Base-by-base conservation (phyloP, 37 sponge, comb jelly and placozoan species). In the Cladorhizidae sp. region DNA sequence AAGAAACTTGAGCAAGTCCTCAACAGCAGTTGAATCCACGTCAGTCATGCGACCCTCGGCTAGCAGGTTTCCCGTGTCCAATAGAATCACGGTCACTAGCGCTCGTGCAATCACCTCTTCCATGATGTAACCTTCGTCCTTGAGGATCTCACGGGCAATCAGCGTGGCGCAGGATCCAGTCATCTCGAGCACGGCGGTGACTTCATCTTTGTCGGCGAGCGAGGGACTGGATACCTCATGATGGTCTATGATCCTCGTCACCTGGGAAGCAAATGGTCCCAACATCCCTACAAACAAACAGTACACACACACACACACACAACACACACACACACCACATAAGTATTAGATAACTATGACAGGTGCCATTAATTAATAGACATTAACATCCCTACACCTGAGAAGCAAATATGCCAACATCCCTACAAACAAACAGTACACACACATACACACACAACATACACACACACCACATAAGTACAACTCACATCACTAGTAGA, bases 91-190 rank as follows among this genome's bases (percentile, higher is more conserved):
- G 0, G 83, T 67, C 40, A 94, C 73, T 23, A 94, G 77, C 7
- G 91, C 77, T 17, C 74, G 78, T 15, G 83, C 87, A 26, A 85
- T 61, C 0, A 57, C 23, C 15, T 61, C 58, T 3, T 58, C 40
- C 9, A 86, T 36, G 18, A 40, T 51, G 37, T 77, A 75, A 18
- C 50, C n/a, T 28, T 67, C 68, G 39, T 73, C 70, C 21, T 28
- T 57, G 6, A 85, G 40, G 5, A 90, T 45, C 29, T 51, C 43
- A 28, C 70, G 79, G 20, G 87, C 87, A 1, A 90, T 79, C 11
- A 94, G 78, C 11, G 88, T 83, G 22, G 88, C 51, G 40, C 91
- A 90, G 0, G 94, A 94, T 1, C 94, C 94, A 0, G 90, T 88
- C 21, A 40, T 25, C 65, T 90, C 82, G 18, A 94, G 50, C 3